Percentiles rank a stretch among this genome's conserved stretches.
Evolutionary conservation across 2,113 vertebrate species (phyloP).

Genomic region (Hypanus sabinus): DNA sequence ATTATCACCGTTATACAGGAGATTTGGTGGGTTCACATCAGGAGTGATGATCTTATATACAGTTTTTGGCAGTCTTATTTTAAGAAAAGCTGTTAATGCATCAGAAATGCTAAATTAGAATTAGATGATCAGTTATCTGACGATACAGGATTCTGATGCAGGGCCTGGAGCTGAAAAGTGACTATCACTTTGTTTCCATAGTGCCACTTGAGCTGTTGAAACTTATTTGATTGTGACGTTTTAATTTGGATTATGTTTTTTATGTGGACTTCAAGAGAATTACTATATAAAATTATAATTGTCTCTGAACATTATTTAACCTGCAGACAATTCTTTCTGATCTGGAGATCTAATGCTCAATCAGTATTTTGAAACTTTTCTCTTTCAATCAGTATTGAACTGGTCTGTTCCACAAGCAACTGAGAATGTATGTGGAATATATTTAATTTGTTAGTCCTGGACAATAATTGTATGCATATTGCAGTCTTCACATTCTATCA

Average conservation of each 20-base stretch:
- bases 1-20: no score
- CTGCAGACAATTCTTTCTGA: not conserved
- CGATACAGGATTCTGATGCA: no score
- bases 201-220: no score
- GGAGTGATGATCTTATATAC: no score
- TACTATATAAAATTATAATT: not conserved
- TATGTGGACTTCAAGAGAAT: not conserved
- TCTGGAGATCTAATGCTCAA: not conserved
- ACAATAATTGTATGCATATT: not conserved
- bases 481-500: not conserved
- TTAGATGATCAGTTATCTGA: no score
- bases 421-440: not conserved
- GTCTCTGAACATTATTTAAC: not conserved
- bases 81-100: no score
- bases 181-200: no score
- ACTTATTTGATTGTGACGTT: no score
- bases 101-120: no score
- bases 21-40: no score
- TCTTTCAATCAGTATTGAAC: not conserved
- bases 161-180: no score
- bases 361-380: not conserved
- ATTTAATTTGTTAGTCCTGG: not conserved
- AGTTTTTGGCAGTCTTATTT: no score
- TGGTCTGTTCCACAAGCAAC: not conserved
- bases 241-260: not conserved